phyloP scores from a whole-genome alignment of 2,888 invertebrate species.

The Nomada goodeniana region DNA sequence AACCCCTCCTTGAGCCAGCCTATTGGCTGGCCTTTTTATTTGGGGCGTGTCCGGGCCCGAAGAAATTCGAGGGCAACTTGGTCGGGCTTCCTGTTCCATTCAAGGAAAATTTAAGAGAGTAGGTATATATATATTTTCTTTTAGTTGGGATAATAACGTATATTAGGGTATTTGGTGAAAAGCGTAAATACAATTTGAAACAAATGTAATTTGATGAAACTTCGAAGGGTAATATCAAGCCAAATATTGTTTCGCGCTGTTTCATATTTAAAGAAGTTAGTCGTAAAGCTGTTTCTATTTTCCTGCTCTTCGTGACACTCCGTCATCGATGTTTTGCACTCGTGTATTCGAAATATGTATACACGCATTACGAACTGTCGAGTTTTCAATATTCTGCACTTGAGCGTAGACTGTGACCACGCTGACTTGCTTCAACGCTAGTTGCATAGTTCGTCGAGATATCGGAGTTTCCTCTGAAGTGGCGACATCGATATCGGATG shows the following conservation, averaged over 20 bases:
- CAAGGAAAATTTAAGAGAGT: not conserved
- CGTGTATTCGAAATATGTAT: not conserved
- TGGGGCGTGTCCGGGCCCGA: conserved; percentile 70
- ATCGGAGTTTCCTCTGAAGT: conserved; percentile 8
- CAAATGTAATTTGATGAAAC: conserved; percentile 1
- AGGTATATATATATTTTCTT: not conserved
- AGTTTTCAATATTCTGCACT: conserved; percentile 31
- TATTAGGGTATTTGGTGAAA: not conserved
- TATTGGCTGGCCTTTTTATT: conserved; percentile 70
- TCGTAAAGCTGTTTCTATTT: conserved; percentile 17
- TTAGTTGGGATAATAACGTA: not conserved
- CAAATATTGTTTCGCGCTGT: not conserved
- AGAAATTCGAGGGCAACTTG: not conserved
- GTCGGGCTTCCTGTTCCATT: not conserved
- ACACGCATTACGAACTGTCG: not conserved
- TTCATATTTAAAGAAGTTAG: conserved; percentile 1
- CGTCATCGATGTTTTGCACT: not conserved
- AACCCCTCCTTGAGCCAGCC: conserved; percentile 63
- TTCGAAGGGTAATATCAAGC: not conserved
- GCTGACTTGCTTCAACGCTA: not conserved
- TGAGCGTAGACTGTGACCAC: not conserved
- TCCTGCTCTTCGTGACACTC: not conserved
- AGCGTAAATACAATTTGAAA: not conserved
- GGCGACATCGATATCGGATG: not conserved
- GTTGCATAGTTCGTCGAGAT: not conserved